Conservation (phyloP, 35 echinoderm and acorn worm species). For the Ophiothrix spiculata region DNA sequence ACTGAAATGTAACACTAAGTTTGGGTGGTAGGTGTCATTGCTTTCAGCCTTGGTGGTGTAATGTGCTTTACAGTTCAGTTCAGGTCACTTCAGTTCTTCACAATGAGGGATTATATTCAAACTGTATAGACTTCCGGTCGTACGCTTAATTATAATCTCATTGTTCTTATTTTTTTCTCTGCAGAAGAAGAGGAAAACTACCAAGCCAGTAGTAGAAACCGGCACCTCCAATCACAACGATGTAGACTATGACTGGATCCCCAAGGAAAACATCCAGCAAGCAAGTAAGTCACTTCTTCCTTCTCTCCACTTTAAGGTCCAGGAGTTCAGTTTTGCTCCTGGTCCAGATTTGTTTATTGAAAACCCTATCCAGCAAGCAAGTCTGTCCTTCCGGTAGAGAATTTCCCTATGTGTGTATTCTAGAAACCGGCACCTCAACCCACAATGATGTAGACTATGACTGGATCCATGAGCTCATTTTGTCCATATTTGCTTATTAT, state of each 20-base stretch:
- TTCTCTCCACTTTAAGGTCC: too few species aligned
- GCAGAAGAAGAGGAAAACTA: slow-evolving; percentile 72
- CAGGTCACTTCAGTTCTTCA: not conserved
- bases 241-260: slow-evolving; percentile 97
- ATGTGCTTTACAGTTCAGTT: not conserved
- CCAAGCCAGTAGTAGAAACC: slow-evolving; percentile 76
- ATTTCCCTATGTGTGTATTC: too few species aligned
- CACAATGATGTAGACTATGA: slow-evolving; percentile 88
- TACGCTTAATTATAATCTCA: too few species aligned
- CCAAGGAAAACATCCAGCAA: slow-evolving; percentile 64
- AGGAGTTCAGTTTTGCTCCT: not conserved
- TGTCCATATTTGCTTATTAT: too few species aligned
- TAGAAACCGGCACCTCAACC: slow-evolving; percentile 90
- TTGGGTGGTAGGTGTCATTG: too few species aligned
- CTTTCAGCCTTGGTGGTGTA: too few species aligned
- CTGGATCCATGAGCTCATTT: too few species aligned
- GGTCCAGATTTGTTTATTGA: slow-evolving; percentile 31
- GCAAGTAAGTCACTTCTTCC: slow-evolving; percentile 50
- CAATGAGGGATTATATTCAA: too few species aligned
- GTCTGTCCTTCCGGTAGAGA: too few species aligned
- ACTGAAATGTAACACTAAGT: too few species aligned
- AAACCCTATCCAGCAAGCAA: slow-evolving; percentile 59
- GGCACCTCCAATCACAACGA: slow-evolving; percentile 82
- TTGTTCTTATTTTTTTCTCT: not conserved
- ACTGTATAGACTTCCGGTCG: too few species aligned